These are phyloP conservation scores for Drosophila prolongata DNA, from an alignment of 2,888 invertebrate genomes.

Conservation along the genomic window DNA sequence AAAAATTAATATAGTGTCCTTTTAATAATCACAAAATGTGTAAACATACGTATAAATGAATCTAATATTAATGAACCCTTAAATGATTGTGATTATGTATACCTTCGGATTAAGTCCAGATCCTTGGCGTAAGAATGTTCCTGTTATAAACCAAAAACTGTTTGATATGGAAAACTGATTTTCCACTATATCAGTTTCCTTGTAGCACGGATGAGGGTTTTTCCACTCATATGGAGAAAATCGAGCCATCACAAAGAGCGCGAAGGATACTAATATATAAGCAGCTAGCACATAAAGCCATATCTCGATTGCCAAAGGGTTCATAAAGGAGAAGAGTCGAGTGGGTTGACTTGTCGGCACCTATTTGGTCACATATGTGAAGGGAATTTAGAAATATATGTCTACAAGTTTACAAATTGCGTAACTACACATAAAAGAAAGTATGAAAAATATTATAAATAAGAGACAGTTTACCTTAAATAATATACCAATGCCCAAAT, in stretches of 20 bases:
- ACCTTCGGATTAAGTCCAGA: constrained; percentile 94
- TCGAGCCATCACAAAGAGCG: constrained; percentile 97
- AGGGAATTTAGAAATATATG: constrained; percentile 9
- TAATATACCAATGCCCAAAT: constrained; percentile 97
- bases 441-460: not conserved
- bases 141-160: constrained; percentile 95
- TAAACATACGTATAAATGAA: not conserved
- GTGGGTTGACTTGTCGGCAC: constrained; percentile 95
- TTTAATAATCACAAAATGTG: not conserved
- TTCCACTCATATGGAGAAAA: constrained; percentile 99
- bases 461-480: constrained; percentile 89
- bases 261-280: constrained; percentile 96
- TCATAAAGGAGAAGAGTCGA: constrained; percentile 96
- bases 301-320: constrained; percentile 97
- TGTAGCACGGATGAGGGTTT: constrained; percentile 91
- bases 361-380: constrained; percentile 84
- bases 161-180: constrained; percentile 99
- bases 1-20: constrained; percentile 6
- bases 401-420: constrained; percentile 4
- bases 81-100: constrained; percentile 58
- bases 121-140: constrained; percentile 94
- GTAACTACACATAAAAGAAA: not conserved
- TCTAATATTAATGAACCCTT: not conserved
- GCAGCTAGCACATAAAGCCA: constrained; percentile 98
- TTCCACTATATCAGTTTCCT: constrained; percentile 93